Percentiles rank a stretch among this genome's conserved stretches.
Evolutionary conservation across 2,888 invertebrate species (phyloP).

Genomic region (Meteorus cinctellus): DNA sequence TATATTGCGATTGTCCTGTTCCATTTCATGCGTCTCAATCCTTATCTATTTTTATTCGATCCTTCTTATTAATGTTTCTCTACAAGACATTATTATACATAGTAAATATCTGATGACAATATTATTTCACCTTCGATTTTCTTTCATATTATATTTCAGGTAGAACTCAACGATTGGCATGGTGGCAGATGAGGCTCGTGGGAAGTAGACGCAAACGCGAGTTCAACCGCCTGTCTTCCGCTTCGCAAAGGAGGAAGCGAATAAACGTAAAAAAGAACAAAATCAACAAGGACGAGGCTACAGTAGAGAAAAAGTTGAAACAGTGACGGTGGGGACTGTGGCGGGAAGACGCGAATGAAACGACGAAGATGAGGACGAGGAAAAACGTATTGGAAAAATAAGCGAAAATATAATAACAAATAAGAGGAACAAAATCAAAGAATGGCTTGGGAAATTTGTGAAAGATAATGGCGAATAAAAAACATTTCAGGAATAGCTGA

Average conservation of each 20-base stretch:
- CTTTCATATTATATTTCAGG: not conserved
- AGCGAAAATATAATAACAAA: not conserved
- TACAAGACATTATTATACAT: not conserved
- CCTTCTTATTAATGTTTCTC: not conserved
- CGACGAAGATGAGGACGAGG: not conserved
- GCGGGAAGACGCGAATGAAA: not conserved
- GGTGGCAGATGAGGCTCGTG: conserved; percentile 36
- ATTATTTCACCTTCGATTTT: not conserved
- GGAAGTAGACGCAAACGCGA: conserved; percentile 22
- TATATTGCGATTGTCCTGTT: not conserved
- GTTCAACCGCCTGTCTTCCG: conserved; percentile 27
- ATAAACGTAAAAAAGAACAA: conserved; percentile 5
- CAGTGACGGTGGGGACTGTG: not conserved
- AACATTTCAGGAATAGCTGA: not conserved
- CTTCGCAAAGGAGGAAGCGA: conserved; percentile 20
- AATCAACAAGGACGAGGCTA: not conserved
- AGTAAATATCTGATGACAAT: not conserved
- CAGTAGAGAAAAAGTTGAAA: not conserved
- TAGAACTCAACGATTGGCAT: not conserved
- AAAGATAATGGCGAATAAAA: not conserved
- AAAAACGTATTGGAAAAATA: not conserved
- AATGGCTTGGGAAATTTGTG: not conserved
- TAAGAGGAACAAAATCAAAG: not conserved
- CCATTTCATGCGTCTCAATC: not conserved
- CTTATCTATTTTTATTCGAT: not conserved